Base-by-base conservation (phyloP, 2,113 vertebrate species). In the Equus quagga region DNA sequence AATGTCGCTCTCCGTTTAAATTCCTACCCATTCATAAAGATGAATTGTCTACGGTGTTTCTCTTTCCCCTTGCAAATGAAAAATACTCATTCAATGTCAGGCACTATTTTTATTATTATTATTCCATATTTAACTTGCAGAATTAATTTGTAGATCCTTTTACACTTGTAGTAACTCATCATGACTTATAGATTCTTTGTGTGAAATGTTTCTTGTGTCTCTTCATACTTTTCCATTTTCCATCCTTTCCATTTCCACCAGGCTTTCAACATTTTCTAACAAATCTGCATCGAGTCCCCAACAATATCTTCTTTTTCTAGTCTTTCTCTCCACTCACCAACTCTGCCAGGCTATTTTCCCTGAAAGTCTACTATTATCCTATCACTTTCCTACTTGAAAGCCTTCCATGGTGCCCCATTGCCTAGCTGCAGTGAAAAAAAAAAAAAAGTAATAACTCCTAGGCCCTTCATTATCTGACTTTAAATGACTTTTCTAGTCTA, bases 251-350 rank as follows among this genome's bases (percentile, higher is more conserved):
- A 82, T 91, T 91, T 91, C 78, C 51, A 85, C n/a, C 8, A 75
- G 82, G 72, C 18, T 90, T 91, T 85, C 24, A 89, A n/a, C 87
- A 80, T 65, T 87, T 94, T 28, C 88, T 87, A 69, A 84, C 23
- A 64, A 58, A 93, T 96, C 49, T 82, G 24, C 79, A 82, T 86
- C 56, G 14, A 76, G 4, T 91, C 93, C 83, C 46, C 58, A 86
- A 58, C 6, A 72, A n/a, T 89, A 54, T 46, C 62, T 72, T 84
- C 31, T 78, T 84, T 19, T 76, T 94, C 65, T 80, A 56, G 65
- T 69, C 28, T n/a, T 86, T 81, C 24, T 92, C 56, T 69, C 58
- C 17, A 78, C 84, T 82, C 28, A 87, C 79, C n/a, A 58, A 41
- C 2, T 64, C 41, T 79, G 49, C 41, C 89, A 82, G 44, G 65